Percentiles rank a stretch among this genome's conserved stretches.
Evolutionary conservation across 2,113 vertebrate genomes (phyloP).

Genomic region (Stegastes partitus): DNA sequence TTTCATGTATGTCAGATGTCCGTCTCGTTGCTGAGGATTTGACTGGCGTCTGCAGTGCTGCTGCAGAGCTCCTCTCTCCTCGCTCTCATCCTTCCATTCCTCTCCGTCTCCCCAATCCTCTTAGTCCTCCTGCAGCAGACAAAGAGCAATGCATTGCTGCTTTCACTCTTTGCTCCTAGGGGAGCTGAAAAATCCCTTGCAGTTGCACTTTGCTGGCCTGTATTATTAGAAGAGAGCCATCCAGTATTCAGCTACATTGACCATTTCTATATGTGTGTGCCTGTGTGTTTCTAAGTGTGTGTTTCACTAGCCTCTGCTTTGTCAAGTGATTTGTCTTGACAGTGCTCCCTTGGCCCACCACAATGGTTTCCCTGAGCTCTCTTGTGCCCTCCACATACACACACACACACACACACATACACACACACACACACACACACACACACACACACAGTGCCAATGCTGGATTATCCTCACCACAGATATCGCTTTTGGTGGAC

Average conservation of each 20-base stretch:
- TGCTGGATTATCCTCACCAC: conserved; percentile 60
- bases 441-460: conserved; percentile 29
- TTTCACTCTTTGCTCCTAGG: conserved; percentile 67
- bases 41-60: conserved; percentile 53
- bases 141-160: conserved; percentile 72
- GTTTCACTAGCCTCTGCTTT: conserved; percentile 58
- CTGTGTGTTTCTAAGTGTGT: conserved; percentile 34
- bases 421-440: conserved; percentile 14
- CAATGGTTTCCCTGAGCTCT: conserved; percentile 53
- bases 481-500: conserved; percentile 52
- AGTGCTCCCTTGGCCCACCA: conserved; percentile 49
- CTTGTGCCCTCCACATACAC: conserved; percentile 36
- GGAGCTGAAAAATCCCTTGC: conserved; percentile 75
- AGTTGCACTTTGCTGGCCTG: conserved; percentile 77
- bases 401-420: conserved; percentile 11
- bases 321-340: conserved; percentile 74
- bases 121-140: conserved; percentile 74
- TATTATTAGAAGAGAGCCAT: conserved; percentile 69
- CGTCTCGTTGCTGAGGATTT: conserved; percentile 52
- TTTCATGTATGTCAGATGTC: conserved; percentile 20
- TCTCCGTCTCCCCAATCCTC: conserved; percentile 67
- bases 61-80: conserved; percentile 42
- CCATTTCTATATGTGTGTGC: conserved; percentile 44
- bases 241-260: conserved; percentile 57
- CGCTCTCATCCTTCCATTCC: conserved; percentile 55